Base-by-base conservation (phyloP, 1,140 invertebrate species). In the Sitobion miscanthi region DNA sequence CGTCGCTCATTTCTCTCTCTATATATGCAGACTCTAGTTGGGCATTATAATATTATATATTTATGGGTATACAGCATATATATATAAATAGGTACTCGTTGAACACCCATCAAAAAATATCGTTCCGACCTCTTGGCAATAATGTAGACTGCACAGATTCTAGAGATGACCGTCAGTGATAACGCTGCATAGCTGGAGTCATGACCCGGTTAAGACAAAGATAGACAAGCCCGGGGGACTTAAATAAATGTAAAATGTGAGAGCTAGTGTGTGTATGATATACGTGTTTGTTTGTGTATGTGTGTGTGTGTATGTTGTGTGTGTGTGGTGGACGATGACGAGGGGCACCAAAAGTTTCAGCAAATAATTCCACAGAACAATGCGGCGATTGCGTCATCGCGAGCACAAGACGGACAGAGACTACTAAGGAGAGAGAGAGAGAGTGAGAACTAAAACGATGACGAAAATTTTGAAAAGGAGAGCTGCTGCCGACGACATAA, bases 131-230 rank as follows among this genome's bases (percentile, higher is more conserved):
- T 88, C 45, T 86, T 86, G 85, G 85, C 45, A 85, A 85, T 42
- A 69, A 23, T 42, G 38, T 42, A 85, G 35, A 86, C n/a, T 83
- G 52, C 52, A n/a, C 38, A 85, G 35, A 49, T 86, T 86, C 47
- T 47, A 88, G 87, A 54, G 88, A 90, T 62, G 88, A 14, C 88
- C 88, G 54, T 90, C 88, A 90, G 52, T 42, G 88, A 90, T 90
- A 90, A 90, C 35, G 35, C 25, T 7, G 20, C 21, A 17, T 69
- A 11, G 30, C 6, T 42, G 54, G 8, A 90, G 52, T 90, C 88
- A 90, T 90, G 88, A 90, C 88, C 52, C 52, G 52, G 88, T 90
- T 90, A 62, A 42, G 88, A 23, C 52, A 42, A 89, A 38, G 21
- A 90, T 42, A 62, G 35, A 90, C 6, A 62, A 57, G 49, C 88